Conservation (phyloP, 2,888 invertebrate species). For the Esperia sulphurella region DNA sequence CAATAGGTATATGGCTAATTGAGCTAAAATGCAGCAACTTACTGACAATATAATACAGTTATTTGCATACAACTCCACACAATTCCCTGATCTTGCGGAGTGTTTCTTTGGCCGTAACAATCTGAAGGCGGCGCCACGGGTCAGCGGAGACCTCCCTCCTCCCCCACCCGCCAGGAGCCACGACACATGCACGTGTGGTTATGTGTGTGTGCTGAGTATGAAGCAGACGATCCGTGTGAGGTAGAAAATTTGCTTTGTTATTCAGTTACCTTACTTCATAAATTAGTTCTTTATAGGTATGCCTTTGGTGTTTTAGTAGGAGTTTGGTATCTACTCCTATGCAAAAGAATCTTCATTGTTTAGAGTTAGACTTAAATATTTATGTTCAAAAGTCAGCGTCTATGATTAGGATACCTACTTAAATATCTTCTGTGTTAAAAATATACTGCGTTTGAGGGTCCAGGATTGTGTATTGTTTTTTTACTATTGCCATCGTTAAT, state of each 20-base stretch:
- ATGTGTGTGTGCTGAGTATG: conserved; percentile 25
- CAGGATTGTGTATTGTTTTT: no score
- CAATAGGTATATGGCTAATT: no score
- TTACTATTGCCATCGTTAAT: no score
- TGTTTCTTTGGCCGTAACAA: conserved; percentile 76
- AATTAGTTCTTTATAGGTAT: not conserved
- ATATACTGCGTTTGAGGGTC: no score
- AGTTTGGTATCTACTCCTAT: not conserved
- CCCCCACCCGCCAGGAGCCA: conserved; percentile 15
- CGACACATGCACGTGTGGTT: conserved; percentile 21
- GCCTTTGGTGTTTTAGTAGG: not conserved
- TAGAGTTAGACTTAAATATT: no score
- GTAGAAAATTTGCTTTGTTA: conserved; percentile 42
- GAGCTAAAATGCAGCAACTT: not conserved
- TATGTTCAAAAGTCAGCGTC: no score
- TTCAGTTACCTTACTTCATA: not conserved
- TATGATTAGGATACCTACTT: no score
- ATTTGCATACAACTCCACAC: conserved; percentile 24
- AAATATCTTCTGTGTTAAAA: no score
- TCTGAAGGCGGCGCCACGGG: conserved; percentile 76
- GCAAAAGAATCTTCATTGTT: no score
- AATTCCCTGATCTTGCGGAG: conserved; percentile 36
- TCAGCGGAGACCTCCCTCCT: conserved; percentile 58
- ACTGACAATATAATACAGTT: not conserved
- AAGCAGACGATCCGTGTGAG: conserved; percentile 26